Evolutionary conservation across 2,113 vertebrate genomes (phyloP).

Genomic region (Propithecus coquereli): DNA sequence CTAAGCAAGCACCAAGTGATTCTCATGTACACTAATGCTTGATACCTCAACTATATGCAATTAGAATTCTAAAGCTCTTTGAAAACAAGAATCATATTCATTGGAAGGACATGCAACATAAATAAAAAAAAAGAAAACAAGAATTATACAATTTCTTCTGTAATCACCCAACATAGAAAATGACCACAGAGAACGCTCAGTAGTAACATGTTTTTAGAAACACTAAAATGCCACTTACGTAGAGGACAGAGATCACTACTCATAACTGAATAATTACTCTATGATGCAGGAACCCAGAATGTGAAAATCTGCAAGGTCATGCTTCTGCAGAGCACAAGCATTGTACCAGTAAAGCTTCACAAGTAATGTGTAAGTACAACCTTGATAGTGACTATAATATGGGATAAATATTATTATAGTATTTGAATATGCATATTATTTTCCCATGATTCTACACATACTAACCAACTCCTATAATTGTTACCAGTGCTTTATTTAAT

Average conservation of each 20-base stretch:
- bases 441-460: not conserved
- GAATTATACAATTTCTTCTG: slow-evolving; percentile 48
- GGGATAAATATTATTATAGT: not conserved
- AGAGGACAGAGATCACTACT: not conserved
- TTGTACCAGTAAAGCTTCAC: not conserved
- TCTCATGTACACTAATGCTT: slow-evolving; percentile 5
- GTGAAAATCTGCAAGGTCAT: not conserved
- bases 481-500: slow-evolving; percentile 4
- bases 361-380: not conserved
- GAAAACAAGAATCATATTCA: slow-evolving; percentile 34
- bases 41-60: not conserved
- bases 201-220: slow-evolving; percentile 26
- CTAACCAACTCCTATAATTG: not conserved
- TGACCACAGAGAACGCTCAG: slow-evolving; percentile 4
- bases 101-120: too few relatives aligned
- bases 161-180: slow-evolving; percentile 39
- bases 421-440: not conserved
- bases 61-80: slow-evolving; percentile 33
- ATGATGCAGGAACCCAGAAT: not conserved
- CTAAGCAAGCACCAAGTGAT: slow-evolving; percentile 32
- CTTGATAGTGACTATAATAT: not conserved
- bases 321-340: not conserved
- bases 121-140: not conserved
- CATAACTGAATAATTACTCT: not conserved
- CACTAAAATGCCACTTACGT: not conserved